Base-by-base conservation (phyloP, 2,888 invertebrate genomes). In the Synergus japonicus region DNA sequence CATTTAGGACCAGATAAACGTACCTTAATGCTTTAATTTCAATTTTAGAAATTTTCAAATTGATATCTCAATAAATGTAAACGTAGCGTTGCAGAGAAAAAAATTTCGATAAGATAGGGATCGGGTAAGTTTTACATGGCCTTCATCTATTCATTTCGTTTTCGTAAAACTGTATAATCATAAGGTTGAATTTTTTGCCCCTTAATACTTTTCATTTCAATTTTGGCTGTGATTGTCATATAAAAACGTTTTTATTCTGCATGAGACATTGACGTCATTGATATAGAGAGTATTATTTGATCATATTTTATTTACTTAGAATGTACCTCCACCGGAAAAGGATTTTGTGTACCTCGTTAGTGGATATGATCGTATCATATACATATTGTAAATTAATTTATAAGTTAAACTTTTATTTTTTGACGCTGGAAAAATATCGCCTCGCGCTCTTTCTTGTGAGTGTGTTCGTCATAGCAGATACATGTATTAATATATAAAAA, bases 201-300 rank as follows among this genome's bases (percentile, higher is more conserved):
- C 37, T 67, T 67, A 43, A 43, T 22, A 18, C 43, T 46, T 67
- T 82, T 80, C 67, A 76, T 82, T 84, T 80, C 65, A 83, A 78
- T 81, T 82, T 79, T 81, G 85, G 86, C 84, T 86, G 86, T 86
- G 85, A 85, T 76, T 81, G 82, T 82, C 66, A 79, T 79, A 79
- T 82, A 76, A 79, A 81, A 81, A 69, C 63, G 77, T 78, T 79
- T 79, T 29, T 80, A 76, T n/a, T 73, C 76, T 4, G 65, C 41
- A 44, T 69, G 46, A 22, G 22, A 7, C 67, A 69, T 46, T 46
- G 10, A 22, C 67, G 13, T 46, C 44, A 43, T 22, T 69, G 46
- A 46, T 22, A 12, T 29, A 29, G 15, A 69, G 46, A 22, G 46
- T 29, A 69, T 69, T 9, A 9, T 58, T 46, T 37, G 49, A 69